These are phyloP conservation scores for Drosophila tani DNA, from an alignment of 1,140 invertebrate genomes.

Conservation along the genomic window DNA sequence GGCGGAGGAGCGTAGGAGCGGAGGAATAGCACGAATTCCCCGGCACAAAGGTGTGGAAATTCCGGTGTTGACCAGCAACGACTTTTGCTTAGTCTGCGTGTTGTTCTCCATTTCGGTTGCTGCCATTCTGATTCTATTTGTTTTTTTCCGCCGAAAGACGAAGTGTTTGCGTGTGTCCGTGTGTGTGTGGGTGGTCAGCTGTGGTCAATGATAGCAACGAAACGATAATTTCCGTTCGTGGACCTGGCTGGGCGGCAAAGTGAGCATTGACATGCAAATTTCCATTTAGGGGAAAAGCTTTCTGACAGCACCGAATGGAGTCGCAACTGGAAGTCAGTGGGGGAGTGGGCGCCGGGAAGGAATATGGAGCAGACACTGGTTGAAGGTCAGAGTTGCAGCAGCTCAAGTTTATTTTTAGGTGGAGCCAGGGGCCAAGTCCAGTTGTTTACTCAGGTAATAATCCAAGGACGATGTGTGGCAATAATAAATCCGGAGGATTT, in stretches of 20 bases:
- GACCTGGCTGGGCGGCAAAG: constrained; percentile 49
- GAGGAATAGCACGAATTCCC: constrained; percentile 24
- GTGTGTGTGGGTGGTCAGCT: constrained; percentile 36
- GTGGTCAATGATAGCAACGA: constrained; percentile 63
- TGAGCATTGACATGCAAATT: constrained; percentile 74
- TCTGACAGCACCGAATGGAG: constrained; percentile 47
- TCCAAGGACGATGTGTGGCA: neutral
- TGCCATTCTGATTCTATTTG: constrained; percentile 40
- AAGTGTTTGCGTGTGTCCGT: neutral
- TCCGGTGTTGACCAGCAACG: constrained; percentile 14
- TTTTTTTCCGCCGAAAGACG: constrained; percentile 16
- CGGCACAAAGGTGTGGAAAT: constrained; percentile 37
- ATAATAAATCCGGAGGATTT: neutral
- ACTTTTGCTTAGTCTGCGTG: constrained; percentile 44
- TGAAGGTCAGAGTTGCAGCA: constrained; percentile 40
- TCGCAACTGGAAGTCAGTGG: constrained; percentile 1
- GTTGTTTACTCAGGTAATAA: neutral
- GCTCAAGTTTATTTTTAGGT: constrained; percentile 1
- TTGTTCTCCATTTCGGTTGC: constrained; percentile 35
- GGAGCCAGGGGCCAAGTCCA: too few relatives aligned
- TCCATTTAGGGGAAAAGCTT: constrained; percentile 68
- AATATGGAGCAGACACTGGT: neutral
- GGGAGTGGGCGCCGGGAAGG: neutral
- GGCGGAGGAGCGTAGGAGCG: constrained; percentile 2
- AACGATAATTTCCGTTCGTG: constrained; percentile 69